These are phyloP conservation scores for Craniophora ligustri DNA, from an alignment of 2,888 invertebrate species.

Conservation along the genomic window DNA sequence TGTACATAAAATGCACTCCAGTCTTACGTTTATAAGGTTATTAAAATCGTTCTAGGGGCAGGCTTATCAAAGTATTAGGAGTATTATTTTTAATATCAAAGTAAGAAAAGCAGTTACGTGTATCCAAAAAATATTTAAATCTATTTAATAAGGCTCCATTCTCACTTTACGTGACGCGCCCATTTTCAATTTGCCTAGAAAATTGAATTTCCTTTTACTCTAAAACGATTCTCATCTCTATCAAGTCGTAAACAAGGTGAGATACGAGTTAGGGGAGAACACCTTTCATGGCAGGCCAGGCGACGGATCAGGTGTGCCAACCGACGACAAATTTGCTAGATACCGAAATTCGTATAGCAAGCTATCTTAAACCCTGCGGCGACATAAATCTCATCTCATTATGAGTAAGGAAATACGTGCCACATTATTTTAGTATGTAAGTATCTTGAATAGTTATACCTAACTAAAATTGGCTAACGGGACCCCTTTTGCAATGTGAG, in stretches of 20 bases:
- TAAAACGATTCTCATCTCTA: slow-evolving; percentile 29
- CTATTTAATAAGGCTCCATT: neutral
- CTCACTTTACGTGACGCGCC: neutral
- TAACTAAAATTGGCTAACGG: slow-evolving; percentile 2
- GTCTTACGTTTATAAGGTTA: too few relatives aligned
- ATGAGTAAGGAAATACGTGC: slow-evolving; percentile 5
- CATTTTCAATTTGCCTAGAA: slow-evolving; percentile 28
- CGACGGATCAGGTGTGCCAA: slow-evolving; percentile 28
- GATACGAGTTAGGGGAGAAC: slow-evolving; percentile 7
- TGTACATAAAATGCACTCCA: too few relatives aligned
- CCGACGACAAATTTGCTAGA: slow-evolving; percentile 11
- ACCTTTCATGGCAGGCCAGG: slow-evolving; percentile 6
- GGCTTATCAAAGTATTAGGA: too few relatives aligned
- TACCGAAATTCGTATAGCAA: slow-evolving; percentile 13
- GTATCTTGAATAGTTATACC: slow-evolving; percentile 9
- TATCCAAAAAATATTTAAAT: neutral
- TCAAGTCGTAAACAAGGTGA: slow-evolving; percentile 37
- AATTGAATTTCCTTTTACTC: slow-evolving; percentile 34
- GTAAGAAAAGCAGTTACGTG: too few relatives aligned
- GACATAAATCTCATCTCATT: slow-evolving; percentile 30
- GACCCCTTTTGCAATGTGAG: neutral
- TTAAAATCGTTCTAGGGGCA: too few relatives aligned
- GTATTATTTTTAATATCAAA: too few relatives aligned
- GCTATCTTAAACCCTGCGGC: slow-evolving; percentile 3
- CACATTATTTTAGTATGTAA: slow-evolving; percentile 18